Base-by-base conservation (phyloP, 2,113 vertebrate genomes). In the Austrofundulus limnaeus region DNA sequence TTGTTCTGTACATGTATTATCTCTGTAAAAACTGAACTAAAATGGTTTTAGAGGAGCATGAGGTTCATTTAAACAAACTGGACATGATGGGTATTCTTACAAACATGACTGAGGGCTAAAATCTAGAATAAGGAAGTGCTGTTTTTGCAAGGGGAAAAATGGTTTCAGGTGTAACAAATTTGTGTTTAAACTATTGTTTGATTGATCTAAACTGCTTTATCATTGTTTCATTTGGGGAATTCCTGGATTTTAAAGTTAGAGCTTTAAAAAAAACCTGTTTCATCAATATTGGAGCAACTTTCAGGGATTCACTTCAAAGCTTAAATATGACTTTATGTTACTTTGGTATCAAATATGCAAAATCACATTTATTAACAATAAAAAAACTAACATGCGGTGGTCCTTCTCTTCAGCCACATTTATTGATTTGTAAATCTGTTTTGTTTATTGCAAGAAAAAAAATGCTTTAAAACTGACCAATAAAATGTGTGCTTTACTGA, bases 341-440 rank as follows among this genome's bases (percentile, higher is more conserved):
- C 79, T 87, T 85, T 85, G 83, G 79, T 86, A 73, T 84, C 23
- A 72, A 43, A 73, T 77, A 61, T 70, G 56, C 61, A 11, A 61
- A 70, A 77, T 58, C 56, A 67, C 39, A 81, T 55, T 63, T 47
- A 53, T 59, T 70, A 48, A 24, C 37, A 58, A 13, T 17, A 46
- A 61, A 12, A n/a, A 2, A 37, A 57, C 24, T 14, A 42, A n/a
- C 34, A 11, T 14, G 25, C 23, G 43, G 17, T 70, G 47, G 11
- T 51, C n/a, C 14, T 39, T 39, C 11, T 16, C 45, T 57, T 66
- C 50, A n/a, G 38, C 52, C 17, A 28, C 9, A 13, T 63, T 48
- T 63, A 52, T 51, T 37, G 38, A 52, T 43, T 20, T 63, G 8
- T 34, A 34, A 34, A 47, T 49, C 14, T 38, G 15, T 15, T 61